Evolutionary conservation across 2,888 invertebrate genomes (phyloP).

Genomic region (Agriotes lineatus): DNA sequence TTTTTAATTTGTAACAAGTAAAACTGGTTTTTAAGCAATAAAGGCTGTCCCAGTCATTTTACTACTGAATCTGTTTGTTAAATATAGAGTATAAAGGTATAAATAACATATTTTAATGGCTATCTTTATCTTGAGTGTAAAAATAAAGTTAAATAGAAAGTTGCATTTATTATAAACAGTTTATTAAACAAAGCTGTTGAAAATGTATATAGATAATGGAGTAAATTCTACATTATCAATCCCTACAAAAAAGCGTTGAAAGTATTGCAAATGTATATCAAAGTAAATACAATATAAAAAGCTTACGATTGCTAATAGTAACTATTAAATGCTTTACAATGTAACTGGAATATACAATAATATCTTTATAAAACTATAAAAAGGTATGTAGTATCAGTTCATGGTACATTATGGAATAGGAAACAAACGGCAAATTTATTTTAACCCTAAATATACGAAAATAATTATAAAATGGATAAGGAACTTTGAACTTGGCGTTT

Average conservation of each 20-base stretch:
- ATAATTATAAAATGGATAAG: constrained; percentile 45
- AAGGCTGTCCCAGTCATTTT: too few relatives aligned
- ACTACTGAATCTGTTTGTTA: too few relatives aligned
- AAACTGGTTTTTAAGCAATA: too few relatives aligned
- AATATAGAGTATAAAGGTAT: too few relatives aligned
- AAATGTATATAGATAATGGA: background rate
- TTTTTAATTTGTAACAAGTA: too few relatives aligned
- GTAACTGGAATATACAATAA: background rate
- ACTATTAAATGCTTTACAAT: background rate
- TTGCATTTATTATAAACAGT: background rate
- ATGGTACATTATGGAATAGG: background rate
- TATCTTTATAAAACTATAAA: background rate
- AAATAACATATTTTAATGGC: too few relatives aligned
- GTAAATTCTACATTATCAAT: background rate
- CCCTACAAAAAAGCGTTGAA: background rate
- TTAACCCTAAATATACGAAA: constrained; percentile 42
- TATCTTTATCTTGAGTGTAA: too few relatives aligned
- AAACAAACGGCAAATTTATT: constrained; percentile 1
- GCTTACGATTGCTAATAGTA: background rate
- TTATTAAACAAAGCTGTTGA: constrained; percentile 3
- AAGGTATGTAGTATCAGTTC: background rate
- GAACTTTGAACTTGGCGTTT: constrained; percentile 51
- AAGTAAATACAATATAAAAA: background rate
- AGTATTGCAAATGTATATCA: background rate
- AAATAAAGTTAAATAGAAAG: too few relatives aligned